Evolutionary conservation across 2,113 vertebrate genomes (phyloP), one percentile per base, ranked within the genome.

Genomic region (Ranitomeya imitator): DNA sequence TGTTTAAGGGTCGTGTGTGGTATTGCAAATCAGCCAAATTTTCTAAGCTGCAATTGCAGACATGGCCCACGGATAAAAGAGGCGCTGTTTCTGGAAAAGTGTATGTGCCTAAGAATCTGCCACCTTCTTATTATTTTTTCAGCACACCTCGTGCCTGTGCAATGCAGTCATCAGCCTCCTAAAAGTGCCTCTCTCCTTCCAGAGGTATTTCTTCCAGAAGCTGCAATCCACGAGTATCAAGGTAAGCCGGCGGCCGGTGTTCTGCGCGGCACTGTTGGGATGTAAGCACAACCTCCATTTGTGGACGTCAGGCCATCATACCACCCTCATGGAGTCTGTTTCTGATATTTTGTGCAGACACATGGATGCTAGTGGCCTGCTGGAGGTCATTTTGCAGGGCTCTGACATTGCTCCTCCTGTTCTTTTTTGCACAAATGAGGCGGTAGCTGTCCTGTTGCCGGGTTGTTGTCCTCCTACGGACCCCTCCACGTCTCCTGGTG

Each of bases 121-220:
- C 21, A 9, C 8, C 8, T 71, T 55, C 11, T 55, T 52, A 60
- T 14, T 11, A 14, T 26, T 26, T 26, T 92, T 90, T 61, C 91
- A 99, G 98, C 98, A 99, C 83, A 99, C 98, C 54, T 94, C 96
- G 23, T 99, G 98, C 90, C 95, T 99, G 31, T 98, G 97, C 92
- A 96, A 96, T 23, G 96, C 97, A 77, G 97, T 98, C 90, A 97
- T 99, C 90, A 97, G 96, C 2, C 89, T 99, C 94, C 93, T 99
- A 91, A 99, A 98, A 91, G 98, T 99, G 4, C 98, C 98, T 0
- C 95, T 99, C 88, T 99, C 98, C 2, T 97, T 99, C 92, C 97
- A 99, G 93, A 97, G 98, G 86, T 98, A 99, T 90, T 99, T 99
- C 82, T 99, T 99, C 93, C 98, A 99, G 90, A 99, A 99, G 92